Base-by-base conservation (phyloP, 2,113 vertebrate genomes). In the Boulengeromyrus knoepffleri region DNA sequence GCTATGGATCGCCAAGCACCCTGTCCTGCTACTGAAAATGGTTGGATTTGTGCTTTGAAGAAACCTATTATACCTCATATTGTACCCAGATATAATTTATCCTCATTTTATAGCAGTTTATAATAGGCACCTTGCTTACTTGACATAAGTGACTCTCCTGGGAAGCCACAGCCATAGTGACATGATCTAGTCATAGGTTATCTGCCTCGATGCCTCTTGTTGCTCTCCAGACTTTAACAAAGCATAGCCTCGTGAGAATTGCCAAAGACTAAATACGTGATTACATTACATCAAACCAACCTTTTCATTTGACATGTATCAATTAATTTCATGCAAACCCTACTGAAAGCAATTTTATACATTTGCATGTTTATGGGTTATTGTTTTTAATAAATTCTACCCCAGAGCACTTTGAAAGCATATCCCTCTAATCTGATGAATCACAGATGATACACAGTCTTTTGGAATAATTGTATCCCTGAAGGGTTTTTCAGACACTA, bases 401-500 rank as follows among this genome's bases (percentile, higher is more conserved):
- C 19, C 47, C 19, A 45, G 83, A 50, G 47, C 45, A 86, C 84
- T 47, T 47, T 86, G 47, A n/a, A 47, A 50, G 84, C 46, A 27
- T n/a, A 12, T 47, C 45, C 9, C 21, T 47, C 45, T 86, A 47
- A 47, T 49, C 84, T 86, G 45, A 47, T 50, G 84, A 85, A 85
- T 47, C 84, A 47, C 45, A 47, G 84, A 47, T 27, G 84, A 50
- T 86, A 50, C 74, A 86, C n/a, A 49, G 84, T 86, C 21, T 47
- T 50, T 27, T 24, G 19, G 47, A 50, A 86, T 47, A 86, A 86
- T 47, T 42, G 17, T 27, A 27, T 86, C 45, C 84, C 84, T 49
- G 46, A 27, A 50, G 84, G 84, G 24, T 86, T 86, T 86, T 86
- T 47, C 47, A 86, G 84, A 86, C 47, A 50, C 47, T 86, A 46